Percentiles rank a stretch among this genome's conserved stretches.
Evolutionary conservation across 1,140 invertebrate species (phyloP).

Genomic region (Bombus breviceps): DNA sequence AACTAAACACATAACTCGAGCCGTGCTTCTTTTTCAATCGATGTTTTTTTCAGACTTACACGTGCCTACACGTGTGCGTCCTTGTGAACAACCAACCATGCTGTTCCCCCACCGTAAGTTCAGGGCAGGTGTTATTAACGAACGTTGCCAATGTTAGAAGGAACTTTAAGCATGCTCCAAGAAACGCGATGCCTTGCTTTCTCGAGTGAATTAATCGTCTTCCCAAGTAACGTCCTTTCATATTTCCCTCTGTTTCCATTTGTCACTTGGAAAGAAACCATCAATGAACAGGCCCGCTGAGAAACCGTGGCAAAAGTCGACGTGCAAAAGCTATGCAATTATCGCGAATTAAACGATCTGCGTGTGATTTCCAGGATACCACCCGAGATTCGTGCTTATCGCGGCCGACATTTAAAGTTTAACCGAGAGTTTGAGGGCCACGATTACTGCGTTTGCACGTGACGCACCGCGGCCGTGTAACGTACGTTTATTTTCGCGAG

Average conservation of each 20-base stretch:
- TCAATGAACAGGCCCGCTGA: too few relatives aligned
- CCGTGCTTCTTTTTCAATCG: constrained; percentile 70
- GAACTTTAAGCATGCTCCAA: constrained; percentile 46
- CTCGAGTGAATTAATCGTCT: background rate
- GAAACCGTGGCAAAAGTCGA: background rate
- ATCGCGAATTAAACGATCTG: background rate
- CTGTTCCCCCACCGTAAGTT: constrained; percentile 92
- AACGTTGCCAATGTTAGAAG: constrained; percentile 37
- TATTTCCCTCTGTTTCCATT: background rate
- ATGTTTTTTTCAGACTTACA: constrained; percentile 90
- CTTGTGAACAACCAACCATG: constrained; percentile 90
- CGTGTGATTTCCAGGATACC: background rate
- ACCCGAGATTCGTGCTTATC: constrained; percentile 13
- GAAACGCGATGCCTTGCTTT: background rate
- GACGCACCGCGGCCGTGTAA: constrained; percentile 7
- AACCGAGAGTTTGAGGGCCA: constrained; percentile 8
- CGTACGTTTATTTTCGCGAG: constrained; percentile 4
- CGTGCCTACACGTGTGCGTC: constrained; percentile 93
- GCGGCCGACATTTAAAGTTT: constrained; percentile 14
- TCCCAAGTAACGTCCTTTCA: background rate
- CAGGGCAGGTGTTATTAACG: constrained; percentile 50
- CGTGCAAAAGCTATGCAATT: background rate
- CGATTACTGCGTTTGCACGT: constrained; percentile 24
- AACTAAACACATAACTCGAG: constrained; percentile 25
- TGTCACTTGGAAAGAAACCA: background rate